Evolutionary conservation across 2,888 invertebrate genomes (phyloP).

Genomic region (Trichogramma evanescens): DNA sequence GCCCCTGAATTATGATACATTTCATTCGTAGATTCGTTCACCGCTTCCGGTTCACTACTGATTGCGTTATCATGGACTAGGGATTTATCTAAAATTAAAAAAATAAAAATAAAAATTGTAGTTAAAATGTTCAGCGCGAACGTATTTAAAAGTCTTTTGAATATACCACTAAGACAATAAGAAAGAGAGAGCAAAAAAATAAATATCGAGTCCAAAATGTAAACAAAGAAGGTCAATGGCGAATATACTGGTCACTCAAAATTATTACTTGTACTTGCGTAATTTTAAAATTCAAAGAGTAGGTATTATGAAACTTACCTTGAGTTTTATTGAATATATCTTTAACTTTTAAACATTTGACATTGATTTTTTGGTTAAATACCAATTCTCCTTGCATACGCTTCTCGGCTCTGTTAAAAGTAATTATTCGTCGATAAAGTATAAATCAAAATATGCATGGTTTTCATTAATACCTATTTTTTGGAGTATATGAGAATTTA

Average conservation of each 20-base stretch:
- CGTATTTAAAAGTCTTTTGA: no score
- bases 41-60: conserved; percentile 37
- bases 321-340: conserved; percentile 29
- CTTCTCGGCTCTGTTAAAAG: conserved; percentile 62
- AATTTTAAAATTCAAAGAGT: conserved; percentile 4
- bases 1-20: conserved; percentile 41
- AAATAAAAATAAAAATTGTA: no score
- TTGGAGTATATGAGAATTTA: no score
- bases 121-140: no score
- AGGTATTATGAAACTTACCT: conserved; percentile 30
- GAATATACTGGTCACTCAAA: neutral
- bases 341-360: conserved; percentile 46
- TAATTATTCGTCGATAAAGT: no score
- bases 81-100: conserved; percentile 22
- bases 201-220: neutral
- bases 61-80: conserved; percentile 30
- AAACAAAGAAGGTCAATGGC: conserved; percentile 16
- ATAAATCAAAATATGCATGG: no score
- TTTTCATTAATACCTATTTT: no score
- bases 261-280: neutral
- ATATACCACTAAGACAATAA: no score
- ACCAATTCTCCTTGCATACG: conserved; percentile 81
- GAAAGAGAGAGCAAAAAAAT: no score
- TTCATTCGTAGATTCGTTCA: conserved; percentile 35
- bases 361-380: conserved; percentile 66